Percentiles rank a stretch among this genome's conserved stretches.
phyloP scores from a whole-genome alignment of 2,888 invertebrate species.

The Rhagonycha fulva region DNA sequence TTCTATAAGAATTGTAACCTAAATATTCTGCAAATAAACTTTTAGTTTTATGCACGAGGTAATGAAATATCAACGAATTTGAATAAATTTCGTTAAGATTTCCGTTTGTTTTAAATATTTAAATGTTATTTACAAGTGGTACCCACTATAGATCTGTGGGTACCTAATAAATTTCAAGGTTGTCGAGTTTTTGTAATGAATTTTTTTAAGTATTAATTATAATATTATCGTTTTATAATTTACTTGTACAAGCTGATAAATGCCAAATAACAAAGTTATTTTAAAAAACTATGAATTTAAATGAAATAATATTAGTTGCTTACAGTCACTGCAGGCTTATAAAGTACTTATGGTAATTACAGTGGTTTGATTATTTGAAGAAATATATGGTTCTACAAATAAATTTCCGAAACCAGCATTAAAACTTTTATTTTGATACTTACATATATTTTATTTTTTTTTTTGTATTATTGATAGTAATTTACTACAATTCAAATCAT shows the following conservation, averaged over 20 bases:
- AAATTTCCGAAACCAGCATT: background rate
- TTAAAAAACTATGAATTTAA: background rate
- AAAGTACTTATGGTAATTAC: background rate
- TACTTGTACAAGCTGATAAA: background rate
- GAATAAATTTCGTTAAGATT: background rate
- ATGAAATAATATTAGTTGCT: background rate
- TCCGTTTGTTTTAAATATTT: background rate
- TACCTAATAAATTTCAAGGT: background rate
- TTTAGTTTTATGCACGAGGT: background rate
- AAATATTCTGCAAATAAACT: background rate
- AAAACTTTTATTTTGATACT: background rate
- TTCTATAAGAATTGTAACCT: background rate
- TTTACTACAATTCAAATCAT: background rate
- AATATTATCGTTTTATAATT: background rate
- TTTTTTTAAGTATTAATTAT: background rate
- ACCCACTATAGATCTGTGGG: background rate
- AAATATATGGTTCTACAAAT: background rate
- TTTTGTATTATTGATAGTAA: background rate
- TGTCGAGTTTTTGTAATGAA: background rate
- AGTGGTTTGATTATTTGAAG: background rate
- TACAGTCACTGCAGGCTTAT: background rate
- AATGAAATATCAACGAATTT: background rate
- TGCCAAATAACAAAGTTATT: background rate
- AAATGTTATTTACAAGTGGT: background rate
- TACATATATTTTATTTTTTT: background rate